phyloP scores from a whole-genome alignment of 2,888 invertebrate species.

The Drosophila paracracens region DNA sequence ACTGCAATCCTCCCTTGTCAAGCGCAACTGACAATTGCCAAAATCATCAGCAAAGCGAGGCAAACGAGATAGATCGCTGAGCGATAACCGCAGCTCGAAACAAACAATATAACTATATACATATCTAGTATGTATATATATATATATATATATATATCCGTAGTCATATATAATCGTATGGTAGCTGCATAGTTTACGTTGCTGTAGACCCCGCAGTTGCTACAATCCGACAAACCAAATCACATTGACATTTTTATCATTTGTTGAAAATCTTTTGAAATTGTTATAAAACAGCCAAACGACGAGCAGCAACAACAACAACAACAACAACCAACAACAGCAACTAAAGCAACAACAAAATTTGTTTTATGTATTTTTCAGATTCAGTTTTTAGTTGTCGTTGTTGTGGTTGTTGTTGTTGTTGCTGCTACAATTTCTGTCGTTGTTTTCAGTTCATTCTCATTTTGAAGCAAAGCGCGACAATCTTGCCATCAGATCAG shows the following conservation, averaged over 20 bases:
- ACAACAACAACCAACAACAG: constrained; percentile 41
- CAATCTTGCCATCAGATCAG: constrained; percentile 80
- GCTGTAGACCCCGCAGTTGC: constrained; percentile 35
- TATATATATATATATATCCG: constrained; percentile 12
- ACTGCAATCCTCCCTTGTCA: background rate
- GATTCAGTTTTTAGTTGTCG: constrained; percentile 47
- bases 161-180: constrained; percentile 33
- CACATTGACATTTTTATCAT: constrained; percentile 81
- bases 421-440: constrained; percentile 64
- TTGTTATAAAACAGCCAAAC: constrained; percentile 78
- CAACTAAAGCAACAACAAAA: constrained; percentile 35
- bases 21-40: constrained; percentile 37
- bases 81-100: constrained; percentile 38
- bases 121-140: constrained; percentile 4
- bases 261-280: constrained; percentile 77
- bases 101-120: constrained; percentile 40
- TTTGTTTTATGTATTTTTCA: constrained; percentile 57
- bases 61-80: constrained; percentile 37
- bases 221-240: constrained; percentile 77
- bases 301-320: constrained; percentile 62
- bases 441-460: constrained; percentile 74
- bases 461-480: constrained; percentile 80
- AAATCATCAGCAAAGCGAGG: constrained; percentile 57
- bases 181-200: constrained; percentile 41
- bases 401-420: constrained; percentile 35